phyloP scores from a whole-genome alignment of 2,113 vertebrate genomes.

The Bubo scandiacus region DNA sequence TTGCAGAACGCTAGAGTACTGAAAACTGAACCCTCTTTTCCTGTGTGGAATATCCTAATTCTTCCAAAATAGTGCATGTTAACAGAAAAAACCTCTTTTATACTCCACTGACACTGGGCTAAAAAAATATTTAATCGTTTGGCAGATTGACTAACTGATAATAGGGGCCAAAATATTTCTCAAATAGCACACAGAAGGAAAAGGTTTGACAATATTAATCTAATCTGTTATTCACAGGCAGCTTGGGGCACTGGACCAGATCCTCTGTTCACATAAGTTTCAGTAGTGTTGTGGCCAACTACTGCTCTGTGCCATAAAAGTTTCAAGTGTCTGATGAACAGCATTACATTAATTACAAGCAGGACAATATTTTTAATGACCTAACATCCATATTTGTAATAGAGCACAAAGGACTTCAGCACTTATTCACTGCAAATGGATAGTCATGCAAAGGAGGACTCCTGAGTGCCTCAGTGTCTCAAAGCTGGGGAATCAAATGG shows the following conservation, averaged over 20 bases:
- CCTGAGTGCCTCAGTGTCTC: accelerated
- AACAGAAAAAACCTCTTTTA: background rate
- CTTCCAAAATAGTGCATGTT: too few species aligned
- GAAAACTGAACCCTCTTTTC: background rate
- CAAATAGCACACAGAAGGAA: background rate
- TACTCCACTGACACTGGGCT: background rate
- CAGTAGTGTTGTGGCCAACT: background rate
- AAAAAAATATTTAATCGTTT: background rate
- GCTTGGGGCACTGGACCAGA: background rate
- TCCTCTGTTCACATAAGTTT: background rate
- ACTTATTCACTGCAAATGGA: background rate
- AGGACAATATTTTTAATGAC: background rate
- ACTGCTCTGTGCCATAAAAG: background rate
- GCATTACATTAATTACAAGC: background rate
- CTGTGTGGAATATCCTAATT: background rate
- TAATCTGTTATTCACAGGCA: background rate
- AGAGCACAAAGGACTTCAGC: background rate
- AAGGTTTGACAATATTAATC: background rate
- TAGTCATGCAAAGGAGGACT: background rate
- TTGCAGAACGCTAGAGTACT: background rate
- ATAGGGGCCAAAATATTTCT: background rate
- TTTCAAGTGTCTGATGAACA: background rate
- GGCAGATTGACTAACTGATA: background rate
- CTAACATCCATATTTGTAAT: background rate
- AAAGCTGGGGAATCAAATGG: background rate